A percentile compares a stretch with the other conserved stretches of the same genome.
phyloP scores from a whole-genome alignment of 2,797 vertebrate species.

The Sebastolobus altivelis region DNA sequence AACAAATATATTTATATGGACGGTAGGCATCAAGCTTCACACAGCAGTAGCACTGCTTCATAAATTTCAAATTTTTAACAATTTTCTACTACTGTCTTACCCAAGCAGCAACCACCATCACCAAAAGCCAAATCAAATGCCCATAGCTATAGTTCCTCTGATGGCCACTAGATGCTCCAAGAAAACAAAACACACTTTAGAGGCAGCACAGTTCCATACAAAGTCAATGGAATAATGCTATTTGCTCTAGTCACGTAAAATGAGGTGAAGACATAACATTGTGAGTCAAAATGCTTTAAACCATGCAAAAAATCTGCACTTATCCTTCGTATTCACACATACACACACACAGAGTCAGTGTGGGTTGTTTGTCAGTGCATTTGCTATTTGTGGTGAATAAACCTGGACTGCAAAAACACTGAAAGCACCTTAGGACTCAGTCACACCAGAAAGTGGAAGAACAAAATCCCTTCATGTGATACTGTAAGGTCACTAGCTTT shows the following conservation, averaged over 20 bases:
- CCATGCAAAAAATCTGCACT: not conserved
- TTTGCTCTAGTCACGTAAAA: not conserved
- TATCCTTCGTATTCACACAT: not conserved
- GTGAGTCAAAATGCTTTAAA: not conserved
- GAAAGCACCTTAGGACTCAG: not conserved
- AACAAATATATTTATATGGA: conserved; percentile 1
- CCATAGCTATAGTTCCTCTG: not conserved
- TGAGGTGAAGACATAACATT: not conserved
- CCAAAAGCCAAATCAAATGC: not conserved
- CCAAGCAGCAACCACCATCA: not conserved
- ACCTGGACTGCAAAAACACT: not conserved
- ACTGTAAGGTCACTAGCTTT: no score
- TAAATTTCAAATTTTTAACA: not conserved
- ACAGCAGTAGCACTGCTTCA: not conserved
- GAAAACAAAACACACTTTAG: not conserved
- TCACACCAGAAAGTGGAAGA: not conserved
- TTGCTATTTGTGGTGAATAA: not conserved
- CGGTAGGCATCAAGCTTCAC: not conserved
- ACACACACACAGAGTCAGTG: not conserved
- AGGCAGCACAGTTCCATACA: not conserved
- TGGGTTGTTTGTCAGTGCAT: not conserved
- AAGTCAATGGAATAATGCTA: not conserved
- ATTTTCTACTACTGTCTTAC: not conserved
- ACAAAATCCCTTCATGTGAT: not conserved
- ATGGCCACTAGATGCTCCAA: not conserved